Conservation (phyloP, 2,797 vertebrate species). For the Heliangelus exortis region DNA sequence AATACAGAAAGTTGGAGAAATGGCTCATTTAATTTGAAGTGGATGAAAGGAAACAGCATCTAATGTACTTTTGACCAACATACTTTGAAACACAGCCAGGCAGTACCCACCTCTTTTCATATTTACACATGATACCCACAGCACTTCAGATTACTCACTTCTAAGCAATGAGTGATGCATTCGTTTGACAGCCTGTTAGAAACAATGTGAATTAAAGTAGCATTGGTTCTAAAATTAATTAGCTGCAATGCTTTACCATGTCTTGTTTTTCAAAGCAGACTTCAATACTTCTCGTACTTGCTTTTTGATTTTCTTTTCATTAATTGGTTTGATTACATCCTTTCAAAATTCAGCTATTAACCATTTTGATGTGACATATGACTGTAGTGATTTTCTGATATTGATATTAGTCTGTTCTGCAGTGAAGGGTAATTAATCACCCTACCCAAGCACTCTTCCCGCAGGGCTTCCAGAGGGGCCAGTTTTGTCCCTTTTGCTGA, state of each 20-base stretch:
- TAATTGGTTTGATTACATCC: conserved; percentile 58
- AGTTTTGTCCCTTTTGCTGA: conserved; percentile 17
- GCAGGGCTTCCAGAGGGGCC: not conserved
- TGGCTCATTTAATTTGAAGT: not conserved
- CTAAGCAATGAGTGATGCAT: not conserved
- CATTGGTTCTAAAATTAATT: conserved; percentile 32
- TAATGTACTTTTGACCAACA: not conserved
- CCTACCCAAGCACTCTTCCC: not conserved
- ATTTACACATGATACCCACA: not conserved
- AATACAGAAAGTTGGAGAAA: not conserved
- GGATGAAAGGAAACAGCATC: not conserved
- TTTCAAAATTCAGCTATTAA: conserved; percentile 59
- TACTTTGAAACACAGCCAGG: conserved; percentile 15
- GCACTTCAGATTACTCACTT: conserved; percentile 7
- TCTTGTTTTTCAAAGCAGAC: conserved; percentile 42
- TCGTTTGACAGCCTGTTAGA: conserved; percentile 34
- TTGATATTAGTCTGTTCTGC: conserved; percentile 3
- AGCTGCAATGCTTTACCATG: conserved; percentile 7
- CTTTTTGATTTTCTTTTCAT: conserved; percentile 53
- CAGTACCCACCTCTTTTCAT: not conserved
- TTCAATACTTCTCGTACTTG: conserved; percentile 30
- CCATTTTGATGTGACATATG: conserved; percentile 22
- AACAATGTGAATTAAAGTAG: not conserved
- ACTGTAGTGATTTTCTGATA: conserved; percentile 48
- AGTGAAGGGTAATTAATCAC: conserved; percentile 48